These are phyloP conservation scores for Harpagifer antarcticus DNA, from an alignment of 2,797 vertebrate species.

Conservation along the genomic window DNA sequence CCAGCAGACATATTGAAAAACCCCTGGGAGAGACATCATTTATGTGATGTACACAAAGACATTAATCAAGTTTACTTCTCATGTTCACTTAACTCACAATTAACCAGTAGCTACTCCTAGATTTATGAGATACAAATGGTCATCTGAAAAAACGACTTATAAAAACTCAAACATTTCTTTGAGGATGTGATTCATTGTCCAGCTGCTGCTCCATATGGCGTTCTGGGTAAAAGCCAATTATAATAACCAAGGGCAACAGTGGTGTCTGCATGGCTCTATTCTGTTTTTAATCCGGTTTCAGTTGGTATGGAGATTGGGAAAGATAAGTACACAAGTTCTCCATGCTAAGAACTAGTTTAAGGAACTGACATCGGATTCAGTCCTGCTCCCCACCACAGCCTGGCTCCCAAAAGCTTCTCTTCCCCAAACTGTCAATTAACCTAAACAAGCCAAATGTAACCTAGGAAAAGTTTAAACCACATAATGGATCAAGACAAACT, in stretches of 20 bases:
- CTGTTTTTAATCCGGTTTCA: background rate
- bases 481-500: background rate
- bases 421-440: background rate
- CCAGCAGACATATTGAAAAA: slow-evolving; percentile 49
- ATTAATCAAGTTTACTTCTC: slow-evolving; percentile 17
- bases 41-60: slow-evolving; percentile 19
- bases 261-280: background rate
- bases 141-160: slow-evolving; percentile 4
- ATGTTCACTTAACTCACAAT: background rate
- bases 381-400: background rate
- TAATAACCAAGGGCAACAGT: background rate
- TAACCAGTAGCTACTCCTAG: background rate
- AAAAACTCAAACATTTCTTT: background rate
- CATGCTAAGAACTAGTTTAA: background rate
- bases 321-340: background rate
- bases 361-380: background rate
- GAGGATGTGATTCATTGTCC: background rate
- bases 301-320: background rate
- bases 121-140: background rate
- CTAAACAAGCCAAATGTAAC: background rate
- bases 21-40: slow-evolving; percentile 35
- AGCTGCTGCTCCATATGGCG: background rate
- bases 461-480: background rate
- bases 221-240: background rate
- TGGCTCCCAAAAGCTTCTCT: background rate